phyloP scores from a whole-genome alignment of 30 jellyfish, hydroid and myxozoan species.

The Pseudorhiza aurosa region DNA sequence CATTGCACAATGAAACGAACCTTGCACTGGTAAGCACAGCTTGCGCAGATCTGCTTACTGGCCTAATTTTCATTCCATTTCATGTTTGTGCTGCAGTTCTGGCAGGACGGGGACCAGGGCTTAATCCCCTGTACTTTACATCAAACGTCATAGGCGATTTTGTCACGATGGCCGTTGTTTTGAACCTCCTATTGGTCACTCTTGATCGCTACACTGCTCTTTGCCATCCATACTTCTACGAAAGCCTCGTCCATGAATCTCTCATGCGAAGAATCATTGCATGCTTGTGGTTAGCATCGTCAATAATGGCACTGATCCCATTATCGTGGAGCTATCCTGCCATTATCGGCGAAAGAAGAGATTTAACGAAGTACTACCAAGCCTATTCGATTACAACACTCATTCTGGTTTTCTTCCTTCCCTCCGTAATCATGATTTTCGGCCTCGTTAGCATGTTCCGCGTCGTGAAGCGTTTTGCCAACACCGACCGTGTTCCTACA shows the following conservation, averaged over 20 bases:
- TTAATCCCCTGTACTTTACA: constrained; percentile 25
- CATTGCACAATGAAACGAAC: constrained; percentile 49
- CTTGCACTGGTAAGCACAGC: constrained; percentile 32
- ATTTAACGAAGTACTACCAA: constrained; percentile 8
- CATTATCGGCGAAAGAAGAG: constrained; percentile 18
- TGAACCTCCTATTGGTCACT: constrained; percentile 34
- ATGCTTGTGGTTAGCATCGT: constrained; percentile 29
- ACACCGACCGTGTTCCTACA: constrained; percentile 37
- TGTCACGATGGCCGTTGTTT: constrained; percentile 38
- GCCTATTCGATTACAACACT: constrained; percentile 8
- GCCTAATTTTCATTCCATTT: constrained; percentile 47
- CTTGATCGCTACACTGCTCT: constrained; percentile 62
- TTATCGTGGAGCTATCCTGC: constrained; percentile 52
- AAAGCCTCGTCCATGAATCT: constrained; percentile 24
- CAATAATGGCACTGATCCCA: constrained; percentile 33
- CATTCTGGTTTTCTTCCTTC: constrained; percentile 41
- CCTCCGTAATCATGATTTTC: constrained; percentile 50
- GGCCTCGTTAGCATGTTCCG: constrained; percentile 57
- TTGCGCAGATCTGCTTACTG: constrained; percentile 64
- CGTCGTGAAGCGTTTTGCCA: constrained; percentile 43
- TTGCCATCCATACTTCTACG: constrained; percentile 63
- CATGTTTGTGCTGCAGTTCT: constrained; percentile 45
- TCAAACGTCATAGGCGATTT: constrained; percentile 54
- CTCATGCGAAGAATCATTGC: background rate
- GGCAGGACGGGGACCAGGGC: background rate